Evolutionary conservation across 2,888 invertebrate species (phyloP), one percentile per base, ranked within the genome.

Genomic region (Epirrhoe tristata): DNA sequence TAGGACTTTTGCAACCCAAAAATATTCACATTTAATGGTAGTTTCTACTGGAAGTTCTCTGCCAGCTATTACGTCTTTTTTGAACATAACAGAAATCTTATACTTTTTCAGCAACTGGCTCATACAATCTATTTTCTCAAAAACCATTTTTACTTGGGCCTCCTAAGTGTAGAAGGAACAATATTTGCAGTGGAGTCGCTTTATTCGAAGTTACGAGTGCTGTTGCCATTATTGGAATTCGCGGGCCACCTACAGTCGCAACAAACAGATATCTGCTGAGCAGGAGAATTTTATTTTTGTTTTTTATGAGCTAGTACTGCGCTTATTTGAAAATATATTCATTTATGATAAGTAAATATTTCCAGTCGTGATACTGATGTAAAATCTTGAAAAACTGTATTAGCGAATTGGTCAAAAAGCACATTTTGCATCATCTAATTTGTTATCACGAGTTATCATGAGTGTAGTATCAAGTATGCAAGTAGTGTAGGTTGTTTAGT

Each of bases 181-280:
- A 87, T 89, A 89, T 89, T 88, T 87, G 86, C 85, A 80, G 78
- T 77, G 75, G 78, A 76, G 75, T 78, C 78, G 83, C 80, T 80
- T 83, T 87, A 84, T 87, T 84, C 77, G 82, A 79, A 80, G 79
- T 80, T 79, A 75, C 79, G 77, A 81, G 81, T 79, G 77, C 76
- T 83, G 82, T 81, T 77, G 77, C 79, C 81, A 79, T 84, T 88
- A 89, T 88, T 89, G 84, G 81, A 84, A 82, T 84, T 85, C 81
- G 83, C 76, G 74, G 74, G 70, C 75, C 74, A 77, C 73, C 72
- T 74, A 71, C 71, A 74, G 66, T 66, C 74, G 66, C 67, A 79
- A 79, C 70, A 74, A 78, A 76, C 67, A 63, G 76, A 58, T 53
- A 63, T 54, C 50, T 55, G 43, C 53, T 58, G 17, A 61, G 12